phyloP scores from a whole-genome alignment of 2,113 vertebrate genomes.

The Myrmecophaga tridactyla region DNA sequence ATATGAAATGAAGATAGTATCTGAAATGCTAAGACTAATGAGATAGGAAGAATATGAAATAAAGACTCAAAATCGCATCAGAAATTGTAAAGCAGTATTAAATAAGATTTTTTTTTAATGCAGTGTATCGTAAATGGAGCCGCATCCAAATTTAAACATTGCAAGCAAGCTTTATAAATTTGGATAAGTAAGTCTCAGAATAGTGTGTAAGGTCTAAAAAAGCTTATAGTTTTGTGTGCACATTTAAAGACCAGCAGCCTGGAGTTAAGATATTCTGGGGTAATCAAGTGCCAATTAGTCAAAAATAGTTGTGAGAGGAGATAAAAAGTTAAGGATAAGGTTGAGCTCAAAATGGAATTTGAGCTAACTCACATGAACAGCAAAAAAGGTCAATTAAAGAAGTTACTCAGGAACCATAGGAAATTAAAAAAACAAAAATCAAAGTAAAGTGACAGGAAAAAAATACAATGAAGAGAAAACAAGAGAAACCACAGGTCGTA shows the following conservation, averaged over 20 bases:
- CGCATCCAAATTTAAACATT: not conserved
- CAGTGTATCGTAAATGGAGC: not conserved
- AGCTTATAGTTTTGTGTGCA: not conserved
- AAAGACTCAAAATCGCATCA: not conserved
- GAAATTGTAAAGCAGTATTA: not conserved
- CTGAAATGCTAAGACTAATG: not conserved
- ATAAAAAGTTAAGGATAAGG: not conserved
- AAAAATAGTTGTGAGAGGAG: not conserved
- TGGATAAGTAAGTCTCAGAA: not conserved
- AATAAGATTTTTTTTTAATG: not conserved
- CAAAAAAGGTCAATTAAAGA: not conserved
- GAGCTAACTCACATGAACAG: not conserved
- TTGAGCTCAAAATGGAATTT: not conserved
- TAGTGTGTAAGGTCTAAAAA: not conserved
- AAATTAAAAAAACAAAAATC: not conserved
- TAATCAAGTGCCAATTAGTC: not conserved
- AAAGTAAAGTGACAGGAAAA: not conserved
- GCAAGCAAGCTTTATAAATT: not conserved
- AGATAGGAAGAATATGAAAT: too few species aligned
- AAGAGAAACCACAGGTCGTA: not conserved
- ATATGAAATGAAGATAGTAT: not conserved
- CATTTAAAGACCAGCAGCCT: not conserved
- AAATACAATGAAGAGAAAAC: not conserved
- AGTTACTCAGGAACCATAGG: not conserved
- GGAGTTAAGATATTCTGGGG: not conserved